Base-by-base conservation (phyloP, 53 echinoderm and acorn worm genomes). In the Mesocentrotus franciscanus region DNA sequence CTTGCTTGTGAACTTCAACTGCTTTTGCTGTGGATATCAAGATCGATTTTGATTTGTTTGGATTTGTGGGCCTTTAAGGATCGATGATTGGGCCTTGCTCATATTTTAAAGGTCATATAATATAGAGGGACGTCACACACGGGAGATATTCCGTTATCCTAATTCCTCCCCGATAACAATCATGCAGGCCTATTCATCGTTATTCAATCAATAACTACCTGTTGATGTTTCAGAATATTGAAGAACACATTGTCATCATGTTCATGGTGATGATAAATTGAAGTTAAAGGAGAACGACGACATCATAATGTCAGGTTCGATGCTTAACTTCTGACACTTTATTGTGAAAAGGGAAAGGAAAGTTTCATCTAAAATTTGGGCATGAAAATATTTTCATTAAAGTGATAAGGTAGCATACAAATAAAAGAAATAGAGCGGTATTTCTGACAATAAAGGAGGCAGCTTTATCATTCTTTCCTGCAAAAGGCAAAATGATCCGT, bases 1-100 rank as follows among this genome's bases (percentile, higher is more conserved):
- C 36, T 36, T 81, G 42, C 8, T 36, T 17, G 18, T 81, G 15
- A 74, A 81, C 34, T 81, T 81, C 81, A 81, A 22, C 42, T 81
- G 42, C 18, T 36, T 18, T 39, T 42, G 81, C 74, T 18, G 74
- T 13, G 74, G 32, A 74, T 9, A 74, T 74, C 29, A 22, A 68
- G 20, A 68, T 81, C 81, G 81, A 81, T 81, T 81, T 36, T 12
- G 42, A 39, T 81, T 76, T 81, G 81, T 42, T 36, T 81, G 36
- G 36, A 81, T 81, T 81, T 13, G 9, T 9, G 18, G 42, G 18
- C 36, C 81, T 12, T 74, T 74, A 74, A 74, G 0, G 9, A 74
- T 74, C 29, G 74, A 30, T 74, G 74, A 9, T 14, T 81, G 42
- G 8, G 39, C 2, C 34, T 39, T 27, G 16, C 22, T 17, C 13